These are phyloP conservation scores for Teleogryllus occipitalis DNA, from an alignment of 1,140 invertebrate genomes.

Conservation along the genomic window DNA sequence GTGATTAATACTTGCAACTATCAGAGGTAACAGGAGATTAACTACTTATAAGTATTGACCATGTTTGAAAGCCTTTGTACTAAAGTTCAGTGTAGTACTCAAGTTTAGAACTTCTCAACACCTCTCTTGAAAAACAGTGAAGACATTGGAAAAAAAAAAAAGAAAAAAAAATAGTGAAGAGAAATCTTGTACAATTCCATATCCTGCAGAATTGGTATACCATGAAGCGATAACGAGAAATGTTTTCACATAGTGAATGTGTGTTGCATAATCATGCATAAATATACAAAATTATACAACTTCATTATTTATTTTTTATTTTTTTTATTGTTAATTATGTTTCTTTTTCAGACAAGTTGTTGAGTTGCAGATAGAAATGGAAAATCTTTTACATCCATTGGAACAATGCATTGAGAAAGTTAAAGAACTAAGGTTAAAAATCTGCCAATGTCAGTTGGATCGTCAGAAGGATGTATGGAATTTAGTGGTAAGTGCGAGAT, in stretches of 20 bases:
- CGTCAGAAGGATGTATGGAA: conserved; percentile 15
- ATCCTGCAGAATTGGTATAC: background rate
- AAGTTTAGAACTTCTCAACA: no score
- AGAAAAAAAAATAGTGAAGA: no score
- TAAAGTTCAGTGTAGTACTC: no score
- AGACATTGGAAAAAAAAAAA: no score
- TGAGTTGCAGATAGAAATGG: conserved; percentile 8
- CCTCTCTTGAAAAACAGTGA: no score
- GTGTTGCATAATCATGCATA: background rate
- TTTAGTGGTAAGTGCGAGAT: conserved; percentile 6
- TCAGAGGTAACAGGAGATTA: no score
- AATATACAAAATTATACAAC: background rate
- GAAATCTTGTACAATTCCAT: background rate
- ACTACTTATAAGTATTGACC: no score
- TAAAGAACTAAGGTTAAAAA: conserved; percentile 9
- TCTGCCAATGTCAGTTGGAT: background rate
- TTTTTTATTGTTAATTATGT: background rate
- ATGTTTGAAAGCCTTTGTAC: no score
- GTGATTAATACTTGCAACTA: no score
- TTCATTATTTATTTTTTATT: background rate
- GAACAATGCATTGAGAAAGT: background rate
- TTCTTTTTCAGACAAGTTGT: conserved; percentile 10
- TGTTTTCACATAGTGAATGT: background rate
- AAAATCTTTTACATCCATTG: background rate
- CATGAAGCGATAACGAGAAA: no score